Evolutionary conservation across 2,888 invertebrate species (phyloP), one percentile per base, ranked within the genome.

Genomic region (Philereme transversata): DNA sequence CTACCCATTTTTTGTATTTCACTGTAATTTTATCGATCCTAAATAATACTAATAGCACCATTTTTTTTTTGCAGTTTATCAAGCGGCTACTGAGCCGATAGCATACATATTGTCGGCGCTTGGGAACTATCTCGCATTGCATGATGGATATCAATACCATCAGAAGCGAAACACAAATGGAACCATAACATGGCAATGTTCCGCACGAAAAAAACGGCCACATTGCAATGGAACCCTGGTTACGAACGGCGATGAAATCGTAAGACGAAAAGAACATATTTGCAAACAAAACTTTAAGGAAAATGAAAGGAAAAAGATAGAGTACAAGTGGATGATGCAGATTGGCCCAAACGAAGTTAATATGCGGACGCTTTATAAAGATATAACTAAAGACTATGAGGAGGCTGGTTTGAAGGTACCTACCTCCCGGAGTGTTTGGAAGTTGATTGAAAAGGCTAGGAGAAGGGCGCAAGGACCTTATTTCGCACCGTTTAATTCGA

Each of bases 81-180:
- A 10, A 11, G 10, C 4, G 34, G 35, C 5, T 44, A 44, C n/a
- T 8, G 44, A 52, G 36, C 34, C 4, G 44, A 44, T 44, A 5
- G 44, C 36, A 35, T 52, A 44, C n/a, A 22, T 52, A 35, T 10
- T 44, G 11, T 44, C 51, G 4, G 34, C 47, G 7, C 34, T 34
- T 8, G 9, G 44, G 4, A 43, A 44, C 10, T 1, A 5, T 11
- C 11, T 52, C 43, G 51, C 51, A 35, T n/a, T 52, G 35, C 51
- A 52, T 8, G 51, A 44, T 44, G 51, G 51, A 8, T 52, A 52
- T 22, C 35, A 36, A 10, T 52, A 52, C 10, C 44, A 52, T 7
- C 33, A 44, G 11, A 43, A 52, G 6, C n/a, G 51, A 4, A 5
- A 4, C 35, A 44, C 3, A 44, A 35, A 11, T 9, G 44, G 10